Percentiles rank a stretch among this genome's conserved stretches.
Conservation (phyloP, 2,888 invertebrate species). For the Apotomis turbidana region DNA sequence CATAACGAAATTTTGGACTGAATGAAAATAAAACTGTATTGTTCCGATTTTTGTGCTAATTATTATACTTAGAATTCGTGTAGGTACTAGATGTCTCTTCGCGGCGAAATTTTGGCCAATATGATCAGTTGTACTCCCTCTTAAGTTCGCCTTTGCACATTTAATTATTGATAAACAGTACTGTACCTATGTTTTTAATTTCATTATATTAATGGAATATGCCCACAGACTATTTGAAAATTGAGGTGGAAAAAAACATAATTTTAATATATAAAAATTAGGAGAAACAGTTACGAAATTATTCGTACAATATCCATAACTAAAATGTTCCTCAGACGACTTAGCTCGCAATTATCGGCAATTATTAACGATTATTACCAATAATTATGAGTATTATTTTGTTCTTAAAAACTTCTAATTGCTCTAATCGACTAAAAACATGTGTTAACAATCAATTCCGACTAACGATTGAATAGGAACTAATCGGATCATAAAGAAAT, state of each 20-base stretch:
- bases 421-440: slow-evolving; percentile 37
- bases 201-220: neutral
- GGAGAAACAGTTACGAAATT: neutral
- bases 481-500: slow-evolving; percentile 42
- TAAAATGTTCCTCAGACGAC: neutral
- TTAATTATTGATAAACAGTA: too few relatives aligned
- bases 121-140: too few relatives aligned
- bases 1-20: too few relatives aligned
- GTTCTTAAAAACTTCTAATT: slow-evolving; percentile 32
- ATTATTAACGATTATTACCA: slow-evolving; percentile 18
- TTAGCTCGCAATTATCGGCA: slow-evolving; percentile 10
- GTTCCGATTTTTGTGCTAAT: too few relatives aligned
- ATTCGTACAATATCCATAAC: neutral
- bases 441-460: slow-evolving; percentile 41
- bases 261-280: neutral
- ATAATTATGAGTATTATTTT: slow-evolving; percentile 25
- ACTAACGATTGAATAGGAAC: slow-evolving; percentile 39
- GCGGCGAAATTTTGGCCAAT: too few relatives aligned
- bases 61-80: too few relatives aligned
- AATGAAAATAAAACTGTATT: too few relatives aligned
- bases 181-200: too few relatives aligned
- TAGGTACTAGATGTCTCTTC: too few relatives aligned
- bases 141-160: too few relatives aligned
- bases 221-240: too few relatives aligned
- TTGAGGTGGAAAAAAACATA: too few relatives aligned